Evolutionary conservation across 1,140 invertebrate species (phyloP), one percentile per base, ranked within the genome.

Genomic region (Calliopsis andreniformis): DNA sequence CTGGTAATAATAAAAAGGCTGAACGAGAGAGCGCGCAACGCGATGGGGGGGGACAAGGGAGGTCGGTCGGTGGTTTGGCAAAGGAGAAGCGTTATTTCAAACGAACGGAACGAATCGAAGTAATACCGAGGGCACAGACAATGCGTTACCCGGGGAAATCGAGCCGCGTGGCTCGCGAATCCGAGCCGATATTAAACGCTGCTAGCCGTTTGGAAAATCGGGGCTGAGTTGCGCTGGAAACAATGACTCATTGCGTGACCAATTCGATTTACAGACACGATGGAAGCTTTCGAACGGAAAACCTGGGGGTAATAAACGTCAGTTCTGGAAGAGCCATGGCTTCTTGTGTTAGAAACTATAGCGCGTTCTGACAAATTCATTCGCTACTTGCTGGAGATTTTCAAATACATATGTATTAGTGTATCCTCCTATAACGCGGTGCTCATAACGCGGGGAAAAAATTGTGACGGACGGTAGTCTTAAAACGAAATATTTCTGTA

Each of bases 1-100:
- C 35, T 20, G 77, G 70, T 85, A 87, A 88, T 88, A 88, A 88
- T 85, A 88, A 88, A 87, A 87, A 87, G 55, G 66, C 61, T 43
- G n/a, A n/a, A n/a, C n/a, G n/a, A n/a, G n/a, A n/a, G n/a, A n/a
- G 72, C 79, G 78, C 58, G 35, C 35, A 39, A 39, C 10, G 43
- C 58, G 43, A 35, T 42, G 39, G 12, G 45, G 39, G 35, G 62
- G 53, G 39, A 63, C 47, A 45, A 55, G 28, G 39, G 23, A 58
- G 47, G 30, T n/a, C n/a, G 59, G 53, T 55, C 62, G 56, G 53
- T 69, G 53, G 59, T 55, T 79, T 28, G 59, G 32, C 23, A 43
- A 47, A 72, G 53, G 12, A 49, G 43, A 43, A 35, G 45, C 67
- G 70, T 35, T 72, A 68, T 82, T 86, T 72, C 79, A 53, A 49